These are phyloP conservation scores for Emys orbicularis DNA, from an alignment of 2,797 vertebrate genomes.

Conservation along the genomic window DNA sequence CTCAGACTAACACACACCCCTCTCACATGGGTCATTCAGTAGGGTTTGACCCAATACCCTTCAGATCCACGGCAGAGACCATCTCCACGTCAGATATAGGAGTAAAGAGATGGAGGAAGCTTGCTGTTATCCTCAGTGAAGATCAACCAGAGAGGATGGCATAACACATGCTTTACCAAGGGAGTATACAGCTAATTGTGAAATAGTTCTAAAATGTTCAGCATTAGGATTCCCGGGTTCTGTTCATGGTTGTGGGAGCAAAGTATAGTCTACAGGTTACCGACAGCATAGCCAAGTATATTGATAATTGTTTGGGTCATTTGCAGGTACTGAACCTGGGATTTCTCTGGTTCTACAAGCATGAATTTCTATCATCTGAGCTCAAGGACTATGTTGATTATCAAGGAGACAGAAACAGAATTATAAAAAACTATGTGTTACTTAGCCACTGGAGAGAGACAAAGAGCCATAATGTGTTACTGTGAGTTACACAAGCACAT, in stretches of 20 bases:
- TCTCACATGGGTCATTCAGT: background rate
- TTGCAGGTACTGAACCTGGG: background rate
- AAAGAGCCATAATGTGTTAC: background rate
- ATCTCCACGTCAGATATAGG: conserved; percentile 44
- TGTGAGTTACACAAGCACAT: background rate
- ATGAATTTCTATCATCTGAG: background rate
- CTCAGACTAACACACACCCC: background rate
- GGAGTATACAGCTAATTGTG: conserved; percentile 63
- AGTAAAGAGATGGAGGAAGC: conserved; percentile 65
- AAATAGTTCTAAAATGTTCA: background rate
- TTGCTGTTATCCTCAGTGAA: conserved; percentile 28
- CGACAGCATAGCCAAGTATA: background rate
- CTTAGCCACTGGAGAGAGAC: too few species aligned
- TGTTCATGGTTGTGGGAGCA: background rate
- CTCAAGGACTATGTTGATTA: background rate
- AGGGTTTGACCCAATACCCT: conserved; percentile 31
- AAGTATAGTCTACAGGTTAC: background rate
- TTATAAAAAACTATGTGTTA: background rate
- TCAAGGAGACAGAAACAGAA: background rate
- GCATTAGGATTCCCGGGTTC: conserved; percentile 38
- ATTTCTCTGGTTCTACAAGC: background rate
- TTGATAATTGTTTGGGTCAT: conserved; percentile 33
- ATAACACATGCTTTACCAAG: conserved; percentile 2
- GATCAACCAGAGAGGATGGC: too few species aligned
- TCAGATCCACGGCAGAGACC: conserved; percentile 32